Evolutionary conservation across 2,888 invertebrate species (phyloP).

Genomic region (Elaeidobius kamerunicus): DNA sequence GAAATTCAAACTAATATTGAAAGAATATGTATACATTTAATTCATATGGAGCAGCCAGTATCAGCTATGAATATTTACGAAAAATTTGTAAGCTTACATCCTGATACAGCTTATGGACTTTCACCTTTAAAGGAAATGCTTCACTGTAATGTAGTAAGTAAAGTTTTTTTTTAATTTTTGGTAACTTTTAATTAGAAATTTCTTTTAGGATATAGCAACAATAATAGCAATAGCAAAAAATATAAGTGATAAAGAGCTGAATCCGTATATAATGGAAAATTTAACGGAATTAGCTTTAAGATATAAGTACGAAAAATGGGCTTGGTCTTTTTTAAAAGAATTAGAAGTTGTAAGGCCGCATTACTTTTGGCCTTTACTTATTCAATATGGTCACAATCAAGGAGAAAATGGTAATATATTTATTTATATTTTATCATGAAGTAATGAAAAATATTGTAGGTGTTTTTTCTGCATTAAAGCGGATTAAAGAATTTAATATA

Average conservation of each 20-base stretch:
- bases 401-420: slow-evolving; percentile 54
- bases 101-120: slow-evolving; percentile 49
- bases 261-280: slow-evolving; percentile 48
- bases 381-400: slow-evolving; percentile 51
- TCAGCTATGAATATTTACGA: slow-evolving; percentile 55
- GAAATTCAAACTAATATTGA: slow-evolving; percentile 34
- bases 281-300: slow-evolving; percentile 52
- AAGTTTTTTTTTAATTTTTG: not conserved
- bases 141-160: slow-evolving; percentile 52
- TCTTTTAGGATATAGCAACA: slow-evolving; percentile 50
- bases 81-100: slow-evolving; percentile 45
- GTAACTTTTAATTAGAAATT: slow-evolving; percentile 7
- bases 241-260: slow-evolving; percentile 51
- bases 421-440: too few species aligned
- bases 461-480: slow-evolving; percentile 54
- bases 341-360: slow-evolving; percentile 53
- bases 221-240: slow-evolving; percentile 51
- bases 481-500: slow-evolving; percentile 56
- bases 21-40: slow-evolving; percentile 53
- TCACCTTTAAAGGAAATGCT: slow-evolving; percentile 60
- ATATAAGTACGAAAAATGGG: slow-evolving; percentile 49
- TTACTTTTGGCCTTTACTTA: slow-evolving; percentile 65
- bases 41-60: slow-evolving; percentile 52
- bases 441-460: slow-evolving; percentile 51
- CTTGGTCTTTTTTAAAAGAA: slow-evolving; percentile 49